Evolutionary conservation across 2,113 vertebrate species (phyloP).

Genomic region (Orcinus orca): DNA sequence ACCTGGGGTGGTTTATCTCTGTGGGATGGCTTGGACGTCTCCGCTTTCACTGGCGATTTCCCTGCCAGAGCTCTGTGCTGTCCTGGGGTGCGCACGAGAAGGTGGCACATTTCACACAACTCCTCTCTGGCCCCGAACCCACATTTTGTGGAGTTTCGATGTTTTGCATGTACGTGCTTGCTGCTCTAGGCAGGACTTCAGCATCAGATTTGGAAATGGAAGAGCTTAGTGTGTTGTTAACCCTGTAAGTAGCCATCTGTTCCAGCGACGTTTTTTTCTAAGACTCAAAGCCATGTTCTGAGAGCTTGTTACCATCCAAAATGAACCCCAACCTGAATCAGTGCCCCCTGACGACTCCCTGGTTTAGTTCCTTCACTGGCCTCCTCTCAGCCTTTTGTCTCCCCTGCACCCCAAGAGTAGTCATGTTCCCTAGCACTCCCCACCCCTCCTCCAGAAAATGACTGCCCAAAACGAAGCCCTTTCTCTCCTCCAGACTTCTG

Average conservation of each 20-base stretch:
- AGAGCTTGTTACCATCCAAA: background rate
- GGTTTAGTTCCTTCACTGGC: background rate
- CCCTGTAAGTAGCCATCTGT: background rate
- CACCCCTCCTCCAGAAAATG: background rate
- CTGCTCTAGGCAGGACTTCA: slow-evolving; percentile 10
- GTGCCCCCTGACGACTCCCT: background rate
- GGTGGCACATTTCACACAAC: background rate
- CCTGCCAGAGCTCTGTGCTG: background rate
- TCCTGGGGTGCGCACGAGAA: background rate
- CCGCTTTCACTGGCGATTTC: slow-evolving; percentile 56
- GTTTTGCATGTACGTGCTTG: background rate
- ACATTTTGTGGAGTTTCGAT: background rate
- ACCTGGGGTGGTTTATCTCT: slow-evolving; percentile 50
- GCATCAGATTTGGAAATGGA: background rate
- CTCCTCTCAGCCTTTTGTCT: background rate
- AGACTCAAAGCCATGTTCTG: background rate
- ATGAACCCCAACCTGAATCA: background rate
- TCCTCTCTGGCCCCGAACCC: background rate
- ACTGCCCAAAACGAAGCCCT: background rate
- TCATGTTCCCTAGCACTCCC: background rate
- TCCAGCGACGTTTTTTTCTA: background rate
- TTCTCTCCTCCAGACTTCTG: background rate
- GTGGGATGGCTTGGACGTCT: slow-evolving; percentile 44
- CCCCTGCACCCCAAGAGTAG: background rate
- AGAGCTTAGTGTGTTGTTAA: slow-evolving; percentile 43